phyloP scores from a whole-genome alignment of 1,140 invertebrate species.

The Gyrodactylus salaris region DNA sequence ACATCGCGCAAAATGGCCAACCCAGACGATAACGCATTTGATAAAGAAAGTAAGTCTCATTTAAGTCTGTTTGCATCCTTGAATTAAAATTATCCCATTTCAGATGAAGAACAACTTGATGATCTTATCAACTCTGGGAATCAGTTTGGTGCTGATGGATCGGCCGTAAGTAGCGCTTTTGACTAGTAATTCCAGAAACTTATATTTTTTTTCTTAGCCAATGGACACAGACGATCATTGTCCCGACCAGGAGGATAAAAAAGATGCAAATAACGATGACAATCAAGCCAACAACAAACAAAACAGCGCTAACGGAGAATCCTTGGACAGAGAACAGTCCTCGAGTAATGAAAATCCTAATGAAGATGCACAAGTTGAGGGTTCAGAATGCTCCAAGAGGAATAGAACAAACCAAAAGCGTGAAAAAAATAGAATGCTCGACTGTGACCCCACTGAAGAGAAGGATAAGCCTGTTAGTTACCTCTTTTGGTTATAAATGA shows the following conservation, averaged over 20 bases:
- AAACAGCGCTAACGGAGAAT: not conserved
- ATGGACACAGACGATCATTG: not conserved
- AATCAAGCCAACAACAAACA: not conserved
- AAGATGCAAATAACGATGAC: not conserved
- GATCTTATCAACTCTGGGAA: not conserved
- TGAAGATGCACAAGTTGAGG: not conserved
- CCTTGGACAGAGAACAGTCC: not conserved
- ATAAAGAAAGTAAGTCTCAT: not conserved
- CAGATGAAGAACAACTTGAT: not conserved
- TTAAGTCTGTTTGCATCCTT: not conserved
- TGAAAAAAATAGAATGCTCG: conserved; percentile 11
- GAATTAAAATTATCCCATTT: not conserved
- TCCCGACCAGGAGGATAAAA: not conserved
- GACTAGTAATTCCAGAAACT: not conserved
- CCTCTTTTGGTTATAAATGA: no score
- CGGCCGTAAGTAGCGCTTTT: not conserved
- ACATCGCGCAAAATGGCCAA: not conserved
- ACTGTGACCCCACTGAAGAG: conserved; percentile 9
- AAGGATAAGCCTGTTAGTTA: no score
- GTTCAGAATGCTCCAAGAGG: not conserved
- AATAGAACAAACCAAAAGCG: conserved; percentile 7
- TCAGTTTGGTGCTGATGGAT: not conserved
- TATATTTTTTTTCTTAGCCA: not conserved
- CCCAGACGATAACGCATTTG: not conserved
- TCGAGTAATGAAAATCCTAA: not conserved